These are phyloP conservation scores for Gymnogyps californianus DNA, from an alignment of 2,113 vertebrate species.

Conservation along the genomic window DNA sequence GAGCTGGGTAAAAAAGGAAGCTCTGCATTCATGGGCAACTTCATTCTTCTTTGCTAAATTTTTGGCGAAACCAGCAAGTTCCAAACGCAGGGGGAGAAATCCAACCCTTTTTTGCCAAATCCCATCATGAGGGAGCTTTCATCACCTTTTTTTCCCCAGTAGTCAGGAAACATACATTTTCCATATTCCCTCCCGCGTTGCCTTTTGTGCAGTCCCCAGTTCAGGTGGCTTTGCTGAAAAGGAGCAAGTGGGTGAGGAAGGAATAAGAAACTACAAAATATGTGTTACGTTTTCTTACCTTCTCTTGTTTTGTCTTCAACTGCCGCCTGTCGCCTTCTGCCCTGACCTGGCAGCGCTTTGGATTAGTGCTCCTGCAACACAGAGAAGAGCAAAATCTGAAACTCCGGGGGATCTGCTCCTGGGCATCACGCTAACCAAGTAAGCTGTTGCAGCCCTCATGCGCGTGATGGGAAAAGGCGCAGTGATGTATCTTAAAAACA, in stretches of 20 bases:
- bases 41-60: neutral
- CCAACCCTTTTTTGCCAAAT: neutral
- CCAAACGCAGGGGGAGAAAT: neutral
- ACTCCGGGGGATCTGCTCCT: neutral
- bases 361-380: neutral
- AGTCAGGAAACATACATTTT: neutral
- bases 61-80: neutral
- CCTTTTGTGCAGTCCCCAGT: neutral
- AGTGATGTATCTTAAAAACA: neutral
- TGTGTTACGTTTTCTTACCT: neutral
- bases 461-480: neutral
- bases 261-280: neutral
- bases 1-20: neutral
- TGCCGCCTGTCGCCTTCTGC: neutral
- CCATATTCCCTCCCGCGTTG: neutral
- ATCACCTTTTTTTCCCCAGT: neutral
- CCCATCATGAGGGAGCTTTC: neutral
- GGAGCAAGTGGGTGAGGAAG: neutral
- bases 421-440: neutral
- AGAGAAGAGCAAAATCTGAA: neutral
- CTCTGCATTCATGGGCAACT: neutral
- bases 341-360: neutral
- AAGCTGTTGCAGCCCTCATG: neutral
- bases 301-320: neutral
- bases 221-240: neutral